A percentile compares a stretch with the other conserved stretches of the same genome.
These are phyloP conservation scores for rat (Rattus norvegicus) DNA, from an alignment of 2,113 vertebrate species.

Conservation along the genomic window GRCr8 NC_086019.1:232609001-232609500, in stretches of 20 bases:
- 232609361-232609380: not conserved
- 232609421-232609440: not conserved
- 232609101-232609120: not conserved
- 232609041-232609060: not conserved
- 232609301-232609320: rapidly evolving
- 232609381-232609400: not conserved
- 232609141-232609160: not conserved
- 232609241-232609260: rapidly evolving
- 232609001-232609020: not conserved
- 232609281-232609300: not conserved
- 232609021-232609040: not conserved
- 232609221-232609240: not conserved
- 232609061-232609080: not conserved
- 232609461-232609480: too few species aligned
- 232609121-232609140: not conserved
- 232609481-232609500: not conserved
- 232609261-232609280: not conserved
- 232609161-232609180: not conserved
- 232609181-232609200: not conserved
- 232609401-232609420: not conserved
- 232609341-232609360: not conserved
- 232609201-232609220: rapidly evolving
- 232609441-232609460: not conserved
- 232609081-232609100: not conserved
- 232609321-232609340: not conserved